phyloP scores from a whole-genome alignment of 2,797 vertebrate genomes.

The Typhlichthys eigenmanni region DNA sequence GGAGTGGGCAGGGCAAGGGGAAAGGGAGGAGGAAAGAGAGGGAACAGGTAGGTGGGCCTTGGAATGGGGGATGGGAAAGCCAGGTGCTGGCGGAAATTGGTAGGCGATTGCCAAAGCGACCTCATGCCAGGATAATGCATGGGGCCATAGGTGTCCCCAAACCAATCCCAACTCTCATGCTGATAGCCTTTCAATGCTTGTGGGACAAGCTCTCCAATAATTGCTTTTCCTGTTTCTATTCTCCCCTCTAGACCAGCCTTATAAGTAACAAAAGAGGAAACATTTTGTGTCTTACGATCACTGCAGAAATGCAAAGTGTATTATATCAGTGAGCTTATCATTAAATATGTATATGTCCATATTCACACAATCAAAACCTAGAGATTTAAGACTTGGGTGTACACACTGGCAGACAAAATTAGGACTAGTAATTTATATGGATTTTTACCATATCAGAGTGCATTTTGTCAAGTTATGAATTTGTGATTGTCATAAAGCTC shows the following conservation, averaged over 20 bases:
- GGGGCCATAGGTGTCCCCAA: constrained; percentile 91
- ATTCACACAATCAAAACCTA: not conserved
- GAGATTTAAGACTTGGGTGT: not conserved
- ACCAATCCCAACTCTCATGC: constrained; percentile 91
- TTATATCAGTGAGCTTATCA: constrained; percentile 14
- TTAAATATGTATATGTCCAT: constrained; percentile 5
- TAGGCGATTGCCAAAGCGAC: constrained; percentile 86
- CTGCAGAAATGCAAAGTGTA: constrained; percentile 33
- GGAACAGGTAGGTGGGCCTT: constrained; percentile 83
- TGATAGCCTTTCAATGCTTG: constrained; percentile 91
- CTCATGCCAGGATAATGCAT: constrained; percentile 92
- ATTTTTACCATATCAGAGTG: too few species aligned
- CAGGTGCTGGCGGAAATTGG: constrained; percentile 90
- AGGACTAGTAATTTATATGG: too few species aligned
- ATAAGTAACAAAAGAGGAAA: constrained; percentile 60
- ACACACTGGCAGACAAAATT: too few species aligned
- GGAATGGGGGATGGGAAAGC: constrained; percentile 80
- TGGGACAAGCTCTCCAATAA: constrained; percentile 89
- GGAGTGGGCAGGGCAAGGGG: constrained; percentile 9
- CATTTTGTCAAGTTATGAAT: too few species aligned
- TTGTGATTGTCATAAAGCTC: too few species aligned
- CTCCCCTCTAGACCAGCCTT: constrained; percentile 45
- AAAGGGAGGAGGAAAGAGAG: constrained; percentile 15
- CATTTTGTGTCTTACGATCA: constrained; percentile 57
- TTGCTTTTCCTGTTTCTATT: constrained; percentile 79